A percentile compares a stretch with the other conserved stretches of the same genome.
Evolutionary conservation across 2,113 vertebrate genomes (phyloP).

Genomic region (Pluvialis apricaria): DNA sequence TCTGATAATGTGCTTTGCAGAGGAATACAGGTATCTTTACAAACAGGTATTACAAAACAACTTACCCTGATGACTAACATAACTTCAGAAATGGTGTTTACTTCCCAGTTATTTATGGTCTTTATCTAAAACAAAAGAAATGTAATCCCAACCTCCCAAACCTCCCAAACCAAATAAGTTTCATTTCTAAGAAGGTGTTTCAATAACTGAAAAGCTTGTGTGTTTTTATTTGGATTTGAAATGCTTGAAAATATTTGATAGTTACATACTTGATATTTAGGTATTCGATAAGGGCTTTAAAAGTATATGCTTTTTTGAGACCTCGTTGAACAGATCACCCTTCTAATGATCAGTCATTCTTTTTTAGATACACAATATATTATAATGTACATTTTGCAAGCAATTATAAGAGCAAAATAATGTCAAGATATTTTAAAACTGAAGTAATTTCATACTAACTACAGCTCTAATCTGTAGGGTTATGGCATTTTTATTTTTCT

Average conservation of each 20-base stretch:
- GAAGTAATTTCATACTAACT: not conserved
- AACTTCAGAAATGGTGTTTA: not conserved
- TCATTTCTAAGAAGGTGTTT: not conserved
- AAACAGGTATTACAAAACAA: not conserved
- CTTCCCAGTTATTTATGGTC: not conserved
- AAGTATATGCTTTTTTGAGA: not conserved
- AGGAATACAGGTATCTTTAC: not conserved
- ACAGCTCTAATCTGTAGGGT: not conserved
- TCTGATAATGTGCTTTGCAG: not conserved
- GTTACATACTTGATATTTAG: not conserved
- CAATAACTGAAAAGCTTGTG: not conserved
- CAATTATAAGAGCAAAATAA: not conserved
- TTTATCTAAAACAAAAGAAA: not conserved
- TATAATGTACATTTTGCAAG: not conserved
- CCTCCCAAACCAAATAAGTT: not conserved
- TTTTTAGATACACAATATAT: not conserved
- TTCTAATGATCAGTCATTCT: not conserved
- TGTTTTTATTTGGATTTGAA: not conserved
- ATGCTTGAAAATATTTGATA: not conserved
- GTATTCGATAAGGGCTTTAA: not conserved
- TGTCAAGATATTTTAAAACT: not conserved
- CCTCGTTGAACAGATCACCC: not conserved
- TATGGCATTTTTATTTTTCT: not conserved
- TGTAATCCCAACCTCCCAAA: not conserved
- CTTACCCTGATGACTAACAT: not conserved